Percentiles rank a stretch among this genome's conserved stretches.
Conservation (phyloP, 2,888 invertebrate species). For the Lacanobia wlatinum region DNA sequence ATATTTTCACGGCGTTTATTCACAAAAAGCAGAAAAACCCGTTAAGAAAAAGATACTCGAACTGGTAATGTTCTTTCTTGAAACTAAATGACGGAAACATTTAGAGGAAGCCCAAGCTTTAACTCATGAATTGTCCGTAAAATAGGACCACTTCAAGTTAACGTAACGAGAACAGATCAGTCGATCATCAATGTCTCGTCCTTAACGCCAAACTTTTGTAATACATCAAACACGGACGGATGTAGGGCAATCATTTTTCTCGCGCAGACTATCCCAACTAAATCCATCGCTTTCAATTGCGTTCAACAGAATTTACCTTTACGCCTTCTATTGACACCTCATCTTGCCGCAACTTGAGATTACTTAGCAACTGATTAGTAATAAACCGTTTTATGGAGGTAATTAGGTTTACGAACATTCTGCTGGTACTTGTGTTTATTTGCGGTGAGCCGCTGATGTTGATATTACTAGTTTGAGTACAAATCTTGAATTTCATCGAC, state of each 20-base stretch:
- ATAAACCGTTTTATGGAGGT: slow-evolving; percentile 52
- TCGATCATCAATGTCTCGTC: slow-evolving; percentile 9
- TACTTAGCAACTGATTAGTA: slow-evolving; percentile 42
- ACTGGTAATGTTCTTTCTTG: too few relatives aligned
- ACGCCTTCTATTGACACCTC: slow-evolving; percentile 18
- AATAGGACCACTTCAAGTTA: background rate
- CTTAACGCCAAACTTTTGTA: slow-evolving; percentile 30
- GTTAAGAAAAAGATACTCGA: too few relatives aligned
- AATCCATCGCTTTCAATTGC: slow-evolving; percentile 21
- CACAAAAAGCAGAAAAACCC: background rate
- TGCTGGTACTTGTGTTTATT: slow-evolving; percentile 34
- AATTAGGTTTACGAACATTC: slow-evolving; percentile 62
- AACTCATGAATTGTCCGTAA: background rate
- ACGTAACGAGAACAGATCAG: slow-evolving; percentile 12
- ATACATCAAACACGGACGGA: slow-evolving; percentile 40
- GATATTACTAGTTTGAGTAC: background rate
- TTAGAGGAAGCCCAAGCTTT: too few relatives aligned
- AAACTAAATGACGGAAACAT: too few relatives aligned
- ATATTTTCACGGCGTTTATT: background rate
- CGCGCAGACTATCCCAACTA: slow-evolving; percentile 3
- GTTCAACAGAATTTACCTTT: slow-evolving; percentile 19
- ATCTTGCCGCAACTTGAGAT: slow-evolving; percentile 25
- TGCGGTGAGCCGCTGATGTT: background rate
- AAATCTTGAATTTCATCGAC: background rate
- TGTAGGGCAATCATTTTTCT: slow-evolving; percentile 5